phyloP scores from a whole-genome alignment of 2,888 invertebrate genomes.

The Clostera curtula region DNA sequence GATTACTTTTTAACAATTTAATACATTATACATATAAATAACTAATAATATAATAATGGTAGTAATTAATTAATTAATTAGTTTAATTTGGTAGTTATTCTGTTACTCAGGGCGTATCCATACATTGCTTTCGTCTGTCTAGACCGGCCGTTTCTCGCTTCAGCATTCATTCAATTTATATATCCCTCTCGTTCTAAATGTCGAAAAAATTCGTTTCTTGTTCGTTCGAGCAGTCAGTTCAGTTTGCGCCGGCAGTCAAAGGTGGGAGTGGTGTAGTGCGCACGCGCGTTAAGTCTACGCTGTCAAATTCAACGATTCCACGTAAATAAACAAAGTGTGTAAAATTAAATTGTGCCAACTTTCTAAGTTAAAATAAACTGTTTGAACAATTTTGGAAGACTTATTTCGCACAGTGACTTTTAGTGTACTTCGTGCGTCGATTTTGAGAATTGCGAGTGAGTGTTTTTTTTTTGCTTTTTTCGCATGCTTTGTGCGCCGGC shows the following conservation, averaged over 20 bases:
- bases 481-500: conserved; percentile 43
- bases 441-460: conserved; percentile 54
- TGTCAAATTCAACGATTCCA: conserved; percentile 53
- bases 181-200: conserved; percentile 9
- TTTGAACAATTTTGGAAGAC: conserved; percentile 19
- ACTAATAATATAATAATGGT: too few species aligned
- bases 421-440: conserved; percentile 39
- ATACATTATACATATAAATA: too few species aligned
- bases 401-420: conserved; percentile 20
- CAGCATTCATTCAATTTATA: conserved; percentile 11
- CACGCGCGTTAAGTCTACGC: conserved; percentile 48
- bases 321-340: conserved; percentile 65
- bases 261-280: conserved; percentile 37
- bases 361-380: conserved; percentile 14
- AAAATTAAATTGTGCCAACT: conserved; percentile 36
- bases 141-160: conserved; percentile 16
- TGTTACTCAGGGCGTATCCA: conserved; percentile 15
- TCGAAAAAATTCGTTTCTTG: conserved; percentile 17
- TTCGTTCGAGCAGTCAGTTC: conserved; percentile 32
- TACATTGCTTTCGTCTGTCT: conserved; percentile 15
- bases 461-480: conserved; percentile 47
- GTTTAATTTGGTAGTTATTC: too few species aligned
- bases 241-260: conserved; percentile 47
- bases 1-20: too few species aligned
- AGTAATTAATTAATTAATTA: too few species aligned